These are phyloP conservation scores for Macrotrachela quadricornifera DNA, from an alignment of 1,140 invertebrate species.

Conservation along the genomic window DNA sequence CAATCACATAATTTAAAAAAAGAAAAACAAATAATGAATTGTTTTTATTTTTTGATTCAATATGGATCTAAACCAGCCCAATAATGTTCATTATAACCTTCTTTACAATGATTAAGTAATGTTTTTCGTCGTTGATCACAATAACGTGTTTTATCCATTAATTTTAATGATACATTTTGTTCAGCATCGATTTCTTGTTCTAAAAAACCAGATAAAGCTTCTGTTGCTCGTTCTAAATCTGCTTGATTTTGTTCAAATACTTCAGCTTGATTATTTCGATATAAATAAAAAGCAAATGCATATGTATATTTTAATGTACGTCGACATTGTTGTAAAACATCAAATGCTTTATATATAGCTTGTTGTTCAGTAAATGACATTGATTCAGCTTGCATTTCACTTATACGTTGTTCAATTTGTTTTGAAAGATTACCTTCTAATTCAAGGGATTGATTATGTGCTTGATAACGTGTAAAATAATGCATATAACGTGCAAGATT, in stretches of 20 bases:
- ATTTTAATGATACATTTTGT: no score
- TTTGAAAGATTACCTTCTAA: conserved; percentile 64
- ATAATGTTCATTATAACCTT: no score
- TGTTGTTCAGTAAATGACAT: conserved; percentile 99
- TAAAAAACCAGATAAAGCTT: conserved; percentile 84
- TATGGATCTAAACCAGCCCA: no score
- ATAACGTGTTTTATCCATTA: no score
- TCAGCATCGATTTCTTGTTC: conserved; percentile 58
- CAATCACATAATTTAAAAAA: no score
- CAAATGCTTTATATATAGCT: conserved; percentile 87
- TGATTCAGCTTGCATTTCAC: conserved; percentile 74
- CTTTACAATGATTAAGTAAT: no score
- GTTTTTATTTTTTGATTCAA: no score
- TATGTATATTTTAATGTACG: conserved; percentile 98
- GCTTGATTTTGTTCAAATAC: conserved; percentile 98
- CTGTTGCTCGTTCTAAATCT: conserved; percentile 85
- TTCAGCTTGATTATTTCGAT: conserved; percentile 91
- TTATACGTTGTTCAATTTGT: conserved; percentile 80
- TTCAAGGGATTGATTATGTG: conserved; percentile 93
- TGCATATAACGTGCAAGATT: conserved; percentile 80
- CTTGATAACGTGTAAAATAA: conserved; percentile 97
- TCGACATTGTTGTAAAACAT: conserved; percentile 84
- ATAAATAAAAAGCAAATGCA: conserved; percentile 92
- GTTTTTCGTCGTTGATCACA: no score
- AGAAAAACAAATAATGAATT: no score